Base-by-base conservation (phyloP, 2,113 vertebrate species). In the Monopterus albus region DNA sequence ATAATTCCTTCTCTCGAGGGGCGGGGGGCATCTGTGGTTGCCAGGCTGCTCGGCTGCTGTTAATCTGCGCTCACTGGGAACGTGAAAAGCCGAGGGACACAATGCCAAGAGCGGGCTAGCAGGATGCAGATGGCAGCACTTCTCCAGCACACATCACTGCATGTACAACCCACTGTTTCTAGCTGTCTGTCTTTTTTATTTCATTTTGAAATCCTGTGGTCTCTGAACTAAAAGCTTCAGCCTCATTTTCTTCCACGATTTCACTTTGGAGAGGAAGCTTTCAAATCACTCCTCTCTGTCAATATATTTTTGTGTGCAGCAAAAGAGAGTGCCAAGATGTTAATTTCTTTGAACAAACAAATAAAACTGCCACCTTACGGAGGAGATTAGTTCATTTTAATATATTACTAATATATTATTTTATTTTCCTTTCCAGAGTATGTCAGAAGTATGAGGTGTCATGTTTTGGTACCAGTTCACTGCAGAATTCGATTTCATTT, bases 121-220 rank as follows among this genome's bases (percentile, higher is more conserved):
- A 40, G 67, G 79, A 70, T 72, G 79, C 89, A 90, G 86, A 90
- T 89, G 85, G 85, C 83, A 82, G 75, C 82, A 55, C 83, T 75
- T 79, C 74, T 68, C 17, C 46, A 61, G 13, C 28, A 11, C n/a
- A 36, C 59, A 43, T 45, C 78, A 35, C 77, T 42, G 69, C 72
- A 46, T 59, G 59, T 25, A 0, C 29, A 29, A 47, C 57, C 5
- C 36, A 12, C 7, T 6, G 17, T 7, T 31, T 20, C 25, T 0
- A 51, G 15, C 20, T n/a, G n/a, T n/a, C n/a, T n/a, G n/a, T 21
- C 12, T 6, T 5, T 29, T 29, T 3, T 6, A 0, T 18, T 43
- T 59, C 43, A 29, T 42, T 29, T 43, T 59, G 17, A 43, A 59
- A 57, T 40, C 21, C n/a, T 36, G 23, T 1, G 10, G 63, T 43